phyloP scores from a whole-genome alignment of 2,113 vertebrate species.

The Pristiophorus japonicus region DNA sequence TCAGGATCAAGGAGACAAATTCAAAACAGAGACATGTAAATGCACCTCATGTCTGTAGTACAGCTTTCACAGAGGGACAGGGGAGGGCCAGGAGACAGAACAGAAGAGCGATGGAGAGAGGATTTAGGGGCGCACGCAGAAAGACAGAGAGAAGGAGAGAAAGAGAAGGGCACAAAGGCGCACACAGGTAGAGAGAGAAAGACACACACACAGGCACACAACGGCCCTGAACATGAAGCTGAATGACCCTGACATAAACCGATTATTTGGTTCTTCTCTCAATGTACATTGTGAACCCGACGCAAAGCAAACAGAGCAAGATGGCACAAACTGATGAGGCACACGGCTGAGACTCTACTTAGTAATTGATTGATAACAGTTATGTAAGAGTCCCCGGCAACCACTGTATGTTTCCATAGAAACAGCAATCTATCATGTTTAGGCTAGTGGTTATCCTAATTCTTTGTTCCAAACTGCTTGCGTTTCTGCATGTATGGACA shows the following conservation, averaged over 20 bases:
- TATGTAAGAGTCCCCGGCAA: conserved; percentile 30
- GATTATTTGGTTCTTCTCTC: neutral
- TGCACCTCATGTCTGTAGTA: neutral
- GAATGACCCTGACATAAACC: neutral
- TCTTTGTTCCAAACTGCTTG: neutral
- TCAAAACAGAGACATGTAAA: neutral
- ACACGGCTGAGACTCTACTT: conserved; percentile 3
- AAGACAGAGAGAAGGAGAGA: neutral
- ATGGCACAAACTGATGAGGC: neutral
- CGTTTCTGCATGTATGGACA: neutral
- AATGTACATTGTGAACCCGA: neutral
- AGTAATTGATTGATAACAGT: conserved; percentile 27
- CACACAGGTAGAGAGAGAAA: neutral
- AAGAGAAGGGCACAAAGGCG: too few relatives aligned
- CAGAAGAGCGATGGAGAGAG: neutral
- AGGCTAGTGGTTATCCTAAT: neutral
- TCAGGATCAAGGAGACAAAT: neutral
- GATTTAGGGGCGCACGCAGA: neutral
- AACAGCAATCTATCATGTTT: conserved; percentile 27
- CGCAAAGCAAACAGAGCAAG: neutral
- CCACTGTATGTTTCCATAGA: conserved; percentile 31
- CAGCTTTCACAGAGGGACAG: neutral
- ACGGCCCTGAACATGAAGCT: neutral
- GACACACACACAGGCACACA: too few relatives aligned
- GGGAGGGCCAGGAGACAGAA: neutral